Conservation (phyloP, 1,140 invertebrate species). For the Hypothenemus hampei region DNA sequence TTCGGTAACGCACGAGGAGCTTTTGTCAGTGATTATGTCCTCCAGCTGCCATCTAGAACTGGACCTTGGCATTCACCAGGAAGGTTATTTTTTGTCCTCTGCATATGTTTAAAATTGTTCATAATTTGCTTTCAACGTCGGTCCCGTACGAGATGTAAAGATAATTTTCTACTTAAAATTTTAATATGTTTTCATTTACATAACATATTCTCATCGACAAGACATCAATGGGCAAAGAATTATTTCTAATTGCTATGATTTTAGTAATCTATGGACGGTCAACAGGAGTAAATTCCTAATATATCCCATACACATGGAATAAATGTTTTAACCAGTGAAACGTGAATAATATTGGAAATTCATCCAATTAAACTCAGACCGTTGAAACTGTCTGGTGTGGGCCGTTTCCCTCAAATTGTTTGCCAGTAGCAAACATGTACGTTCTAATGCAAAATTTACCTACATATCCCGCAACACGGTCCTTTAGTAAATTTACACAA, state of each 20-base stretch:
- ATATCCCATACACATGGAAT: too few species aligned
- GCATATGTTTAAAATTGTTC: background rate
- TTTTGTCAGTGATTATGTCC: background rate
- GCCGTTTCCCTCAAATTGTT: conserved; percentile 11
- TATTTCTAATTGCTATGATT: too few species aligned
- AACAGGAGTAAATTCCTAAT: too few species aligned
- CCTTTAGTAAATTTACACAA: background rate
- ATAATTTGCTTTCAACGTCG: background rate
- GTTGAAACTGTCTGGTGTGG: conserved; percentile 1
- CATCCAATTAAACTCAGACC: conserved; percentile 18
- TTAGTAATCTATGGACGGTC: too few species aligned
- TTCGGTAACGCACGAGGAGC: too few species aligned
- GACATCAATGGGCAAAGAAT: too few species aligned
- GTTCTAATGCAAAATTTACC: conserved; percentile 14
- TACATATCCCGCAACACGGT: conserved; percentile 1
- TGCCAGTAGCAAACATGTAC: conserved; percentile 9
- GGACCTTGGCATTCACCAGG: background rate
- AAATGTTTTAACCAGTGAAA: too few species aligned
- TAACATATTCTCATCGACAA: too few species aligned
- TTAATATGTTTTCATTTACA: too few species aligned
- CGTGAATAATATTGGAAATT: conserved; percentile 9
- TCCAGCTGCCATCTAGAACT: background rate
- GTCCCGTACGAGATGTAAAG: too few species aligned
- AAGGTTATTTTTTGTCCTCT: background rate
- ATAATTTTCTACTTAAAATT: too few species aligned